Percentiles rank a stretch among this genome's conserved stretches.
Evolutionary conservation across 2,113 vertebrate genomes (phyloP).

Genomic region (Struthidea cinerea): DNA sequence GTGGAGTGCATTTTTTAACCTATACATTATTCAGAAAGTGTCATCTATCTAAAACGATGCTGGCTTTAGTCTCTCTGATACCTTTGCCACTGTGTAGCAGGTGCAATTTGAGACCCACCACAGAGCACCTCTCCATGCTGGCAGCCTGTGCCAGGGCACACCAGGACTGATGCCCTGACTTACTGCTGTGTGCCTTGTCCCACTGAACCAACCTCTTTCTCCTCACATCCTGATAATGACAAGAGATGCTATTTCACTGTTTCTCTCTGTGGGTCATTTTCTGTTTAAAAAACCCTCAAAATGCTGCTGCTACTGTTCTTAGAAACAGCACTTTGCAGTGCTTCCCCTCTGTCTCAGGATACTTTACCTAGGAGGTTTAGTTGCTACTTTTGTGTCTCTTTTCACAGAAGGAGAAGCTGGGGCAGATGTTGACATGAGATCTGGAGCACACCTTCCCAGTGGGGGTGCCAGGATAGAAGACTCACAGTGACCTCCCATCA

Average conservation of each 20-base stretch:
- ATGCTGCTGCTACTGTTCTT: background rate
- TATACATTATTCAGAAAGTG: background rate
- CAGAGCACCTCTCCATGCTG: background rate
- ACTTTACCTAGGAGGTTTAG: background rate
- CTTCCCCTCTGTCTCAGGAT: background rate
- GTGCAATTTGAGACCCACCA: background rate
- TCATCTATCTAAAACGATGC: background rate
- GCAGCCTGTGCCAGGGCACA: background rate
- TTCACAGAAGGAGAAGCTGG: background rate
- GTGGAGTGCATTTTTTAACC: background rate
- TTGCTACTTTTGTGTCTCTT: background rate
- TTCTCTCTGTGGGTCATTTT: background rate
- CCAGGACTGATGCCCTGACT: accelerated
- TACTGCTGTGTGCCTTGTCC: background rate
- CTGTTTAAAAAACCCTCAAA: background rate
- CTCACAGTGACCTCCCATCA: background rate
- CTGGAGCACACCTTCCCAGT: background rate
- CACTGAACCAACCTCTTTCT: accelerated
- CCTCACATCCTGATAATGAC: accelerated
- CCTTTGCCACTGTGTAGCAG: background rate
- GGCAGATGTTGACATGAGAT: background rate
- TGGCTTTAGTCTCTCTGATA: background rate
- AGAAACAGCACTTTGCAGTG: background rate
- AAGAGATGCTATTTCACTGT: background rate
- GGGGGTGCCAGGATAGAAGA: background rate